Conservation (phyloP, 2,888 invertebrate genomes). For the Melinopterus prodromus region DNA sequence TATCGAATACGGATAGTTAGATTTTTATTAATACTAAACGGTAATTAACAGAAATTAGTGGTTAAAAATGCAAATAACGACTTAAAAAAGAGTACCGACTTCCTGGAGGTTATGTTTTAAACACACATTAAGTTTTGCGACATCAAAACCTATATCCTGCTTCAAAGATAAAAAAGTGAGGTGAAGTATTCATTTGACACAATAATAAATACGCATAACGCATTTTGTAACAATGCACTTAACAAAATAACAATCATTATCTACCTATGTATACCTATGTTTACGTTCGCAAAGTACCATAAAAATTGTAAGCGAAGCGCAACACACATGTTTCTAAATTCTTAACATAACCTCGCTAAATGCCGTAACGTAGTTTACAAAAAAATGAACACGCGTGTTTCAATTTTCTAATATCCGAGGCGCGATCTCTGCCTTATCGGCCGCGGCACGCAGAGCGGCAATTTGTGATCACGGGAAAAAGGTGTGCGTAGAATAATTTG, state of each 20-base stretch:
- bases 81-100: background rate
- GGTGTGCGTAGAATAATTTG: conserved; percentile 51
- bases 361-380: background rate
- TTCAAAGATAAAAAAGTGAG: too few species aligned
- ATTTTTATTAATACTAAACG: background rate
- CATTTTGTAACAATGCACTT: too few species aligned
- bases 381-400: background rate
- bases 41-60: background rate
- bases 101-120: background rate
- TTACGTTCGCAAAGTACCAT: background rate
- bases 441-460: background rate
- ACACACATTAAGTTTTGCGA: too few species aligned
- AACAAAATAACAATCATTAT: too few species aligned
- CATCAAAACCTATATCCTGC: too few species aligned
- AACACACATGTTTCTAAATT: background rate
- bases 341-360: background rate
- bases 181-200: too few species aligned
- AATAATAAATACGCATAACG: too few species aligned
- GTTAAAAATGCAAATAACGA: background rate
- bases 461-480: conserved; percentile 30
- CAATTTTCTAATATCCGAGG: background rate
- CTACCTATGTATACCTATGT: too few species aligned
- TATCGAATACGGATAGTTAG: too few species aligned
- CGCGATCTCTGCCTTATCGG: background rate
- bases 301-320: background rate